Base-by-base conservation (phyloP, 2,888 invertebrate genomes). In the Oscheius onirici region DNA sequence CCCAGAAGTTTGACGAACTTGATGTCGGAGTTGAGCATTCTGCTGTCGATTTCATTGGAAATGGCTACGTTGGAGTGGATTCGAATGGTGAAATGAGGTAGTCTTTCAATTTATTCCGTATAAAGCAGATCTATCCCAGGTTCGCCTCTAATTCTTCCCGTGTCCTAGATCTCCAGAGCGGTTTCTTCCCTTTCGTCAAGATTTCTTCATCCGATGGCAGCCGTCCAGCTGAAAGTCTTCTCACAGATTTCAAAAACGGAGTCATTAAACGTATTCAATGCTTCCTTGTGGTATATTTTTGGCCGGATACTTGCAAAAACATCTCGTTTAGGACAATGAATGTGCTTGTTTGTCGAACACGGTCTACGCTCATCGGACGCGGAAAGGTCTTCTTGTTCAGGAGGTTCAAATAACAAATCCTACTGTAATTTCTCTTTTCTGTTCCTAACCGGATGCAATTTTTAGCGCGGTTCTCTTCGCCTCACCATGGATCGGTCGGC, bases 1-100 rank as follows among this genome's bases (percentile, higher is more conserved):
- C 22, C 51, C 68, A 55, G 46, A 46, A 68, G 40, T 66, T 15
- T 61, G 71, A 68, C 58, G 73, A 76, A 2, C 71, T 73, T 26
- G 74, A 79, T n/a, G 51, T 71, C 15, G 78, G 77, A 20, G 58
- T 74, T 20, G 69, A 76, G 44, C 69, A 75, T 13, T 71, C 73
- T 17, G 63, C 76, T 8, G 75, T 84, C 3, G 68, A 79, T n/a
- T 85, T 85, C 69, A 73, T 83, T 26, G 85, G 85, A 13, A 85
- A 85, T 66, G 85, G 85, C 22, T 79, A 77, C 49, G 69, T 85
- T 24, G 84, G 83, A 11, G 75, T 85, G 11, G 83, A 83, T 72
- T 73, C 76, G 8, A 63, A 69, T 20, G 78, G 78, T 5, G 75
- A 79, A 46, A 40, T 79, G 34, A 61, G 77, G 46, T 43, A 74